These are phyloP conservation scores for Tetanocera ferruginea DNA, from an alignment of 2,888 invertebrate genomes.

Conservation along the genomic window DNA sequence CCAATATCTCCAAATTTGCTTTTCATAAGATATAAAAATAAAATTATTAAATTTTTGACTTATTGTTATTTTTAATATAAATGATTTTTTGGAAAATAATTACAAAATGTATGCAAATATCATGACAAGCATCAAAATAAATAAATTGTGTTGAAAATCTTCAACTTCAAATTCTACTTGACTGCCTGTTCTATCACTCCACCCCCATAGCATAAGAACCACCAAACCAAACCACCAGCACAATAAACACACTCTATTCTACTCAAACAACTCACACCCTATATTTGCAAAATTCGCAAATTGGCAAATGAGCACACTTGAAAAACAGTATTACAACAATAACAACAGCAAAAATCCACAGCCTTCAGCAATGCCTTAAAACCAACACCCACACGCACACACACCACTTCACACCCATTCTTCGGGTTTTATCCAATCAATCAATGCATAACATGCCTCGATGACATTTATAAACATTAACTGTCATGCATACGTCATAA, in stretches of 20 bases:
- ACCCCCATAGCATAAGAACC: background rate
- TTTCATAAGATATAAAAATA: too few relatives aligned
- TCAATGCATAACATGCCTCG: conserved; percentile 40
- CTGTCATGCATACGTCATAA: conserved; percentile 21
- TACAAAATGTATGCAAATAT: background rate
- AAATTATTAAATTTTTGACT: too few relatives aligned
- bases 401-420: conserved; percentile 22
- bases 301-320: conserved; percentile 17
- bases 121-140: background rate
- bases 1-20: too few relatives aligned
- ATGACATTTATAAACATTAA: conserved; percentile 41
- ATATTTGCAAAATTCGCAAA: conserved; percentile 19
- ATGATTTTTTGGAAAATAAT: background rate
- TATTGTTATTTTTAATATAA: background rate
- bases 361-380: background rate
- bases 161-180: background rate
- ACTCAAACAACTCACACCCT: background rate
- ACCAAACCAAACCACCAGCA: background rate
- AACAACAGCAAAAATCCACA: background rate
- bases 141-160: background rate
- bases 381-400: conserved; percentile 1
- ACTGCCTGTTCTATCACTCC: background rate
- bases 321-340: background rate
- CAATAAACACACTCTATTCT: background rate
- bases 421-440: conserved; percentile 5